Conservation (phyloP, 2,797 vertebrate species). For the Lithobates sylvaticus region DNA sequence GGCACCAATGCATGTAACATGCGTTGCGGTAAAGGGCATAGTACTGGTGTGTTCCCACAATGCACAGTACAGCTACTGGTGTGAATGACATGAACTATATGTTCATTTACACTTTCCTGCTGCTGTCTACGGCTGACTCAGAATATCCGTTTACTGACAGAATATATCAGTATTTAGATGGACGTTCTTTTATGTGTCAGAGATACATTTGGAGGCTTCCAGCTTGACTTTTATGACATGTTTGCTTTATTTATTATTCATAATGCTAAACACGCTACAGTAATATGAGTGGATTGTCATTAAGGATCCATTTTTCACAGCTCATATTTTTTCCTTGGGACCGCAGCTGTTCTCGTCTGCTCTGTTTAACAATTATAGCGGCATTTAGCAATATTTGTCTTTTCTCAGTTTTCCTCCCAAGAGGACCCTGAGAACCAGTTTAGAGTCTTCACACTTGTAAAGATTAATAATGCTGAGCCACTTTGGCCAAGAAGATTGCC, state of each 20-base stretch:
- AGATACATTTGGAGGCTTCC: not conserved
- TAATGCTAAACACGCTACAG: not conserved
- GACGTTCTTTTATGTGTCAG: not conserved
- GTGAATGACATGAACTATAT: too few species aligned
- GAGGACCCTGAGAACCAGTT: constrained; percentile 36
- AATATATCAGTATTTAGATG: not conserved
- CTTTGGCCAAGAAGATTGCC: not conserved
- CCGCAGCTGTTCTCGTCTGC: constrained; percentile 41
- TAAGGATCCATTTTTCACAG: not conserved
- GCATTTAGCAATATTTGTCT: not conserved
- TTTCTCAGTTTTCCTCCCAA: constrained; percentile 28
- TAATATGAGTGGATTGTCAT: not conserved
- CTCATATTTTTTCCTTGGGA: not conserved
- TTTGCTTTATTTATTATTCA: not conserved
- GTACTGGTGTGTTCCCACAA: too few species aligned
- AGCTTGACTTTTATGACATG: not conserved
- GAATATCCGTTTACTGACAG: too few species aligned
- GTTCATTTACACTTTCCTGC: too few species aligned
- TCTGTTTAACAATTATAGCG: not conserved
- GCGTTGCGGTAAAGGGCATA: too few species aligned
- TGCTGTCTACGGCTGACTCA: not conserved
- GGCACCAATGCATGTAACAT: too few species aligned
- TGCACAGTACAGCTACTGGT: too few species aligned
- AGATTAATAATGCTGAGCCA: constrained; percentile 16
- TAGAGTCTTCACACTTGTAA: constrained; percentile 12